These are phyloP conservation scores for Leptinotarsa undecemlineata DNA, from an alignment of 1,140 invertebrate genomes.

Conservation along the genomic window DNA sequence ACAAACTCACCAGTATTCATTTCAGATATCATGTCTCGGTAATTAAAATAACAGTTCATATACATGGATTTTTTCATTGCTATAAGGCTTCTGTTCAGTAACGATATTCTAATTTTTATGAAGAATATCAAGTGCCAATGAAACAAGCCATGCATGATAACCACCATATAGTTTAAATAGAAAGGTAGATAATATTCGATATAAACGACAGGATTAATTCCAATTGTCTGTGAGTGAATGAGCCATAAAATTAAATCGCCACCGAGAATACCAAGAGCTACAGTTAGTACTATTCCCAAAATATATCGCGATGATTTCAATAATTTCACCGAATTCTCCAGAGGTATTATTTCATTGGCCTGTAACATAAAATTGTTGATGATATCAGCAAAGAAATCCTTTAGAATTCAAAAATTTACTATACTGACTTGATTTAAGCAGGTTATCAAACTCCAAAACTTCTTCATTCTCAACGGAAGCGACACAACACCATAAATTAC, in stretches of 20 bases:
- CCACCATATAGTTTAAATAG: not conserved
- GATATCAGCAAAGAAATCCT: no score
- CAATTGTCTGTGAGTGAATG: no score
- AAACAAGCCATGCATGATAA: slow-evolving; percentile 2
- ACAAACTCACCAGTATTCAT: not conserved
- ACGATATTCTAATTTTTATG: slow-evolving; percentile 7
- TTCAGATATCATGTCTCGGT: no score
- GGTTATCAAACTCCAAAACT: slow-evolving; percentile 15
- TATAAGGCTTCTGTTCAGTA: not conserved
- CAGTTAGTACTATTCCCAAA: not conserved
- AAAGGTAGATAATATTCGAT: not conserved
- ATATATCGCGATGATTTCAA: not conserved
- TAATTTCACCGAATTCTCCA: not conserved
- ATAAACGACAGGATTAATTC: no score
- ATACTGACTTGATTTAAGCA: slow-evolving; percentile 14
- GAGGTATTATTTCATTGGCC: no score
- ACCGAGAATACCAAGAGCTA: not conserved
- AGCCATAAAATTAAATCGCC: not conserved
- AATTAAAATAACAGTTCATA: no score
- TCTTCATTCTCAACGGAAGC: slow-evolving; percentile 7
- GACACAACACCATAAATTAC: slow-evolving; percentile 2
- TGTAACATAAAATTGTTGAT: no score
- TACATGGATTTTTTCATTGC: no score
- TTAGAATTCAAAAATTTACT: no score
- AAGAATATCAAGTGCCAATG: slow-evolving; percentile 14